These are phyloP conservation scores for Brachypalpus laphriformis DNA, from an alignment of 2,888 invertebrate species.

Conservation along the genomic window DNA sequence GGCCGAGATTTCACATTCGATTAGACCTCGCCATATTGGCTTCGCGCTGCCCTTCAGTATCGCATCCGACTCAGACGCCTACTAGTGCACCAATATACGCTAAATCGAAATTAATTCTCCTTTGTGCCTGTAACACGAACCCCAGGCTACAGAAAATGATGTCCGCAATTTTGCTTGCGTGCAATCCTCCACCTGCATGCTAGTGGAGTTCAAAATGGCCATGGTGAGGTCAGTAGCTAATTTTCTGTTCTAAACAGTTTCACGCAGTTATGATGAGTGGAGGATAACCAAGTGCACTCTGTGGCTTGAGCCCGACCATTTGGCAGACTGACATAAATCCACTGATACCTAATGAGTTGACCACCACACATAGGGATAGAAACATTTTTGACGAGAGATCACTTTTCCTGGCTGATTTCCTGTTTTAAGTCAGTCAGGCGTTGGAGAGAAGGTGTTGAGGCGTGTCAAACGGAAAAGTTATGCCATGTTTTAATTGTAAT, in stretches of 20 bases:
- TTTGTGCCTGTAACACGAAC: conserved; percentile 32
- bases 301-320: conserved; percentile 1
- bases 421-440: not conserved
- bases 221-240: not conserved
- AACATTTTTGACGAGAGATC: not conserved
- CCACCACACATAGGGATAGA: not conserved
- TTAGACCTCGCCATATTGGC: conserved; percentile 50
- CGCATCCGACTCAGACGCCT: too few species aligned
- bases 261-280: conserved; percentile 23
- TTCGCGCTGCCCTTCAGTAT: too few species aligned
- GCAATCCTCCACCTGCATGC: not conserved
- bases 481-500: conserved; percentile 57
- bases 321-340: conserved; percentile 57
- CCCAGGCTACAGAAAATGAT: conserved; percentile 25
- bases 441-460: conserved; percentile 6
- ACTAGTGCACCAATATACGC: conserved; percentile 38
- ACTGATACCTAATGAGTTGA: conserved; percentile 1
- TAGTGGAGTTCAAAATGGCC: not conserved
- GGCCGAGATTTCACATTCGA: conserved; percentile 61
- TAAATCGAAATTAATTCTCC: conserved; percentile 58
- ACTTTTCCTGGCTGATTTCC: not conserved
- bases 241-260: conserved; percentile 13
- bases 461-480: conserved; percentile 15
- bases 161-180: conserved; percentile 14
- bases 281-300: conserved; percentile 31